phyloP scores from a whole-genome alignment of 2,113 vertebrate genomes.

The Arenaria interpres region DNA sequence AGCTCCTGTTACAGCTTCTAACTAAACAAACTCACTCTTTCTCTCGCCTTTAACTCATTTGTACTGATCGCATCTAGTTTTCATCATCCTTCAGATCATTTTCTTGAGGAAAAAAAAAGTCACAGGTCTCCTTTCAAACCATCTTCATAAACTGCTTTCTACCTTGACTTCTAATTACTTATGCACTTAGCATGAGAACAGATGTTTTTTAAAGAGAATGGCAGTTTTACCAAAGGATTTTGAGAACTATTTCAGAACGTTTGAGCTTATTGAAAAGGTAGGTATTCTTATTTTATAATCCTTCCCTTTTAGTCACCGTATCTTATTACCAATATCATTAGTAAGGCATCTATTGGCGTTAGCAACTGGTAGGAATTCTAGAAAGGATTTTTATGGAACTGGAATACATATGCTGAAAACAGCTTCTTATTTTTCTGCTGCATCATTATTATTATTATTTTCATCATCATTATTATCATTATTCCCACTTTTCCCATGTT shows the following conservation, averaged over 20 bases:
- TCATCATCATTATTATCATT: neutral
- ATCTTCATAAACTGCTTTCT: neutral
- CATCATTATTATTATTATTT: neutral
- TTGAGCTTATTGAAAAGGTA: neutral
- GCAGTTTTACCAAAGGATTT: neutral
- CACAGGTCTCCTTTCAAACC: neutral
- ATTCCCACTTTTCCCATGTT: neutral
- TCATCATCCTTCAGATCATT: neutral
- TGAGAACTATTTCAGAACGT: neutral
- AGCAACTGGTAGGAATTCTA: neutral
- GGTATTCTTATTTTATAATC: neutral
- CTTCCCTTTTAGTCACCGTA: neutral
- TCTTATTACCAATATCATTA: neutral
- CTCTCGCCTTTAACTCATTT: neutral
- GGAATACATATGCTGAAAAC: neutral
- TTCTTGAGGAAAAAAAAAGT: neutral
- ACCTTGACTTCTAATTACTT: neutral
- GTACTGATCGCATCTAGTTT: neutral
- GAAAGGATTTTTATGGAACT: neutral
- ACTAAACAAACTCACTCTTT: neutral
- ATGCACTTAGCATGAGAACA: neutral
- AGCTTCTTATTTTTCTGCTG: neutral
- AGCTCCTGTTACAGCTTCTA: neutral
- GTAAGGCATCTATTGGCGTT: neutral
- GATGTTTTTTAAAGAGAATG: neutral